A percentile compares a stretch with the other conserved stretches of the same genome.
These are phyloP conservation scores for Gymnogyps californianus DNA, from an alignment of 2,113 vertebrate species.

Conservation along the genomic window DNA sequence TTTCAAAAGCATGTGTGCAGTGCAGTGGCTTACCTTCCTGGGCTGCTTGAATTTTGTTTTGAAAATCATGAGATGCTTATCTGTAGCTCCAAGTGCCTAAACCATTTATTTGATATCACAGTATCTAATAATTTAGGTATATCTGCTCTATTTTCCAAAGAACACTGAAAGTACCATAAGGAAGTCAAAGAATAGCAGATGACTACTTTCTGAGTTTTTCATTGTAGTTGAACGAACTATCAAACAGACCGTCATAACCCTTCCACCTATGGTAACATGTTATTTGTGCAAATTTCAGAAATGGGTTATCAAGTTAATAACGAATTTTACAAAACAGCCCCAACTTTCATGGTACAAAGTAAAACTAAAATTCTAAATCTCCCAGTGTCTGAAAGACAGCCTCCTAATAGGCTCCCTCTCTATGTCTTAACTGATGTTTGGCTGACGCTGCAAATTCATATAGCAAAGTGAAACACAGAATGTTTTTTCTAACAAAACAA, in stretches of 20 bases:
- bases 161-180: not conserved
- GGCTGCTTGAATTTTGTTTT: not conserved
- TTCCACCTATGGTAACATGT: not conserved
- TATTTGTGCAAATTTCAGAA: constrained; percentile 2
- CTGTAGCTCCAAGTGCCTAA: not conserved
- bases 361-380: constrained; percentile 57
- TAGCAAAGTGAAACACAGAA: not conserved
- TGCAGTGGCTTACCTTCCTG: not conserved
- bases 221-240: not conserved
- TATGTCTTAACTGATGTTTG: constrained; percentile 29
- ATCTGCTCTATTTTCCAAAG: not conserved
- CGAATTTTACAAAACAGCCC: constrained; percentile 21
- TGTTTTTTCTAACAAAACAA: constrained; percentile 50
- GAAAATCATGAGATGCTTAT: not conserved
- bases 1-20: not conserved
- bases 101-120: not conserved
- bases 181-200: not conserved
- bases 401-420: constrained; percentile 32
- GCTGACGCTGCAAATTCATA: constrained; percentile 50
- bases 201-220: not conserved
- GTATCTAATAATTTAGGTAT: not conserved
- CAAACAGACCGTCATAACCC: not conserved
- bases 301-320: not conserved
- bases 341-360: constrained; percentile 13
- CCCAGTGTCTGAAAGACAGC: not conserved